Conservation (phyloP, 1,140 invertebrate genomes). For the Grapholita molesta region DNA sequence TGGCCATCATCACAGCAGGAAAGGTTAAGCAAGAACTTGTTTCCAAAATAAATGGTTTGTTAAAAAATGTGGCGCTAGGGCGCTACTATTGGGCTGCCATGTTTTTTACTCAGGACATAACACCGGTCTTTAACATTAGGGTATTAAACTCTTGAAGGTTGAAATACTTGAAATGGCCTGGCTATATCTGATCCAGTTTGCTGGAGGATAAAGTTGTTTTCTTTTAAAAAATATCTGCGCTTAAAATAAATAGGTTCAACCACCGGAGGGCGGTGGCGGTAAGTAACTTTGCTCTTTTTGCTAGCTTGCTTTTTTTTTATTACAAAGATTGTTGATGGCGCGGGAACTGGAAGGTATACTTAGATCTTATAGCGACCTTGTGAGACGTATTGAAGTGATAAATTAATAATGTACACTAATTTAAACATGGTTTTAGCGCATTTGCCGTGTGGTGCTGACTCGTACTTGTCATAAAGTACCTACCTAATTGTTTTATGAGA, state of each 20-base stretch:
- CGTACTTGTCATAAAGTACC: too few relatives aligned
- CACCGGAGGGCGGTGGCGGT: neutral
- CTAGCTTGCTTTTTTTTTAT: neutral
- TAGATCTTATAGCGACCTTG: too few relatives aligned
- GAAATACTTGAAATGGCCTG: neutral
- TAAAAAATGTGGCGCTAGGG: neutral
- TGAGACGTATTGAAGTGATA: too few relatives aligned
- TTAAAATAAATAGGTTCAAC: neutral
- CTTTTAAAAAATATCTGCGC: neutral
- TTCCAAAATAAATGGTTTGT: neutral
- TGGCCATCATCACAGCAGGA: neutral
- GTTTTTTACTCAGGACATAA: neutral
- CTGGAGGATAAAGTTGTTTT: neutral
- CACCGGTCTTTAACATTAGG: slow-evolving; percentile 6
- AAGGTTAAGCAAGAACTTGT: neutral
- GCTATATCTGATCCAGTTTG: neutral
- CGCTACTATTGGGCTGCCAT: too few relatives aligned
- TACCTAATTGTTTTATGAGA: too few relatives aligned
- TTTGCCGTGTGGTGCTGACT: too few relatives aligned
- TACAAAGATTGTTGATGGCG: neutral
- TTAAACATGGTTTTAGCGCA: too few relatives aligned
- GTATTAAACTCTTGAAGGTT: slow-evolving; percentile 8
- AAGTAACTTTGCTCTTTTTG: too few relatives aligned
- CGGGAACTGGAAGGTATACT: too few relatives aligned
- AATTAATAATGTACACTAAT: too few relatives aligned